Conservation (phyloP, 2,113 vertebrate genomes). For the Tupaia tana region DNA sequence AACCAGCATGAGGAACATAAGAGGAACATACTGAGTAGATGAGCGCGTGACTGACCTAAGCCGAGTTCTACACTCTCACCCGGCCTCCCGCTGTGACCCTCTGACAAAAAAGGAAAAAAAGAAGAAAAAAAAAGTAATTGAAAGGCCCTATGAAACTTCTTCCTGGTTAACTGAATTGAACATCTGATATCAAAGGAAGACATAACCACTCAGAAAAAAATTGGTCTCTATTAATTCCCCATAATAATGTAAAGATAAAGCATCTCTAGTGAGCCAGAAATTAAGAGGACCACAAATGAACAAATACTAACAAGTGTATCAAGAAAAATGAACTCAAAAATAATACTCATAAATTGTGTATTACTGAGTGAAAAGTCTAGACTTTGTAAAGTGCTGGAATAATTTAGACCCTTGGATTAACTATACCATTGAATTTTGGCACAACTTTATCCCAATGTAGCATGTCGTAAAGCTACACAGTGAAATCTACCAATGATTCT, state of each 20-base stretch:
- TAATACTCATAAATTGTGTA: neutral
- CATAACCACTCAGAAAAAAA: neutral
- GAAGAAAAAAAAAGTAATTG: neutral
- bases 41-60: neutral
- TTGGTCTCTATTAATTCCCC: neutral
- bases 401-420: neutral
- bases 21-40: neutral
- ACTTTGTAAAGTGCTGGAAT: neutral
- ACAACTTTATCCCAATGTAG: accelerated
- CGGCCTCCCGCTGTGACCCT: neutral
- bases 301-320: neutral
- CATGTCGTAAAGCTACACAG: neutral
- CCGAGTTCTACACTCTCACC: neutral
- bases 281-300: neutral
- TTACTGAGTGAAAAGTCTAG: neutral
- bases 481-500: neutral
- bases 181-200: neutral
- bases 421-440: neutral
- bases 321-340: neutral
- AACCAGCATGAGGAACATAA: neutral
- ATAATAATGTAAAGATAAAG: neutral
- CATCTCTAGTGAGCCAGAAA: neutral
- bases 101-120: neutral
- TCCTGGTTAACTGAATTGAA: neutral
- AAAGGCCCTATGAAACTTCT: neutral